Base-by-base conservation (phyloP, 2,797 vertebrate genomes). In the Acestrorhynchus altus region DNA sequence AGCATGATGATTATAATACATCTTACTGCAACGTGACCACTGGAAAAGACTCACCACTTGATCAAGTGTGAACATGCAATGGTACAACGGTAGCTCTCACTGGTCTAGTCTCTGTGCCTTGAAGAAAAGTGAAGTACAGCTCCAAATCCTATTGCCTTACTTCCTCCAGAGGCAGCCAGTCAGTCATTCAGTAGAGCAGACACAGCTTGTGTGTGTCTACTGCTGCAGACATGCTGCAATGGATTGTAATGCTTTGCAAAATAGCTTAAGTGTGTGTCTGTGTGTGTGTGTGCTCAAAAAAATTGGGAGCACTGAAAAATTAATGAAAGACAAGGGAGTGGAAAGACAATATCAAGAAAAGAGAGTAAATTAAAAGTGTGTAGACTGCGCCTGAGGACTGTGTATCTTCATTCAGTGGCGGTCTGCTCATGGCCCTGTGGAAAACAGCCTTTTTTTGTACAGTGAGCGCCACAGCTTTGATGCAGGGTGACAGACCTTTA, bases 301-400 rank as follows among this genome's bases (percentile, higher is more conserved):
- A 85, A 86, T 4, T 13, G 35, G 35, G 7, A 35, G 26, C 28
- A 13, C 28, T 60, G 57, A 60, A 87, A 42, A 76, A 87, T 83
- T 80, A 76, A 89, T 81, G 83, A 87, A 77, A 80, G 35, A 57
- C 63, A 56, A 74, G 71, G 60, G 52, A 49, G 77, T 63, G 44
- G 31, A 35, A 54, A 60, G 72, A 67, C 51, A 77, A 8, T 26
- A n/a, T 1, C 4, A 4, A 26, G 12, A 54, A 54, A 52, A 54
- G 46, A 2, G 13, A 47, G 82, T 73, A 79, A 87, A 88, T 81
- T 79, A 86, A 87, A 81, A 81, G 47, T 47, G 44, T 8, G 26
- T 35, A 64, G 61, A 22, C n/a, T 44, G 40, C 18, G 42, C 22
- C 80, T 70, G 80, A 73, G 71, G 77, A 83, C 78, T 81, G 79